Conservation (phyloP, 2,888 invertebrate species). For the Ceratothoa steindachneri region DNA sequence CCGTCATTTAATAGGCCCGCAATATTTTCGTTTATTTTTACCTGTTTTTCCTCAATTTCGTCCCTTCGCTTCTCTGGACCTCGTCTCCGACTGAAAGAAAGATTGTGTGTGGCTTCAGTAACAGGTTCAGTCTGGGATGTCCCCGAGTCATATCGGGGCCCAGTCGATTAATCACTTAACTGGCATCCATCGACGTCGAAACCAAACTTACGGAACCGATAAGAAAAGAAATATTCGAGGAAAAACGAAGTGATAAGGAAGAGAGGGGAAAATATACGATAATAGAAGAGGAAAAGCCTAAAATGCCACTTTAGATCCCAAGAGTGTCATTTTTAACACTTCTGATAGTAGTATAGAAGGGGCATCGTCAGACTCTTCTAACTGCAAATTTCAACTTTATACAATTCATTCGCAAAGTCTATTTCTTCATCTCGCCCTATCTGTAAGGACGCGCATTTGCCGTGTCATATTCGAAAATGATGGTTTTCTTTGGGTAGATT, state of each 20-base stretch:
- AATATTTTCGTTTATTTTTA: neutral
- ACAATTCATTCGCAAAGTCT: slow-evolving; percentile 14
- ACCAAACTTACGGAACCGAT: slow-evolving; percentile 10
- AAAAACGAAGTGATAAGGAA: slow-evolving; percentile 2
- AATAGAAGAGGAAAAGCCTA: slow-evolving; percentile 32
- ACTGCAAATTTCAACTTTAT: slow-evolving; percentile 17
- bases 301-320: slow-evolving; percentile 45
- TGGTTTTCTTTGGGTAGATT: slow-evolving; percentile 42
- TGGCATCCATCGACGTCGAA: slow-evolving; percentile 8
- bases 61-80: neutral
- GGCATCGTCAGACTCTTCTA: slow-evolving; percentile 4
- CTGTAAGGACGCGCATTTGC: slow-evolving; percentile 34
- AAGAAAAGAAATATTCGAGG: slow-evolving; percentile 7
- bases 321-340: slow-evolving; percentile 47
- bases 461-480: slow-evolving; percentile 47
- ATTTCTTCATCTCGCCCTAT: slow-evolving; percentile 6
- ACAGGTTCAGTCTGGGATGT: neutral
- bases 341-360: slow-evolving; percentile 37
- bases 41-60: slow-evolving; percentile 6
- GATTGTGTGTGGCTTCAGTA: neutral
- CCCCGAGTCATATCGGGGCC: slow-evolving; percentile 8
- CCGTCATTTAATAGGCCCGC: no score
- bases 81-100: neutral
- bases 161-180: slow-evolving; percentile 7
- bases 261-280: slow-evolving; percentile 30